Base-by-base conservation (phyloP, 2,888 invertebrate species). In the Thera britannica region DNA sequence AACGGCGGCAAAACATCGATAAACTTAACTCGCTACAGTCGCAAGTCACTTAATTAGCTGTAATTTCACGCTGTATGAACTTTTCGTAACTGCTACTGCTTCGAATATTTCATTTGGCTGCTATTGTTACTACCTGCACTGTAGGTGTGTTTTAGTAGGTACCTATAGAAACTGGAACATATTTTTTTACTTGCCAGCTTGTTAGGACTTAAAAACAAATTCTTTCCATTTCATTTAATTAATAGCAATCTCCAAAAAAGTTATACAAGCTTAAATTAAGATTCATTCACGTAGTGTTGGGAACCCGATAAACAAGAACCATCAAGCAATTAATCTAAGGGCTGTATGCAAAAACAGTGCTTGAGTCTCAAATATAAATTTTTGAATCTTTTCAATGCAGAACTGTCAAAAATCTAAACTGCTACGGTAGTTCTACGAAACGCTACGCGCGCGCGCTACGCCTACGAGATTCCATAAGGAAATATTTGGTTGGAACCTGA, bases 11-110 rank as follows among this genome's bases (percentile, higher is more conserved):
- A 63, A 62, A 65, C 51, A 59, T 60, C 51, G 51, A 65, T 69
- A 62, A 65, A 65, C 58, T 62, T 62, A 57, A 23, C 62, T 62
- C 62, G 48, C 55, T 56, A 61, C 55, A 62, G 62, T 62, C 55
- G 59, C 69, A 65, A 69, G 62, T 65, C 65, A 69, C 69, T 69
- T 65, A 69, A 65, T 69, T 65, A 69, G 62, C 56, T 62, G 62
- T 62, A 57, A 65, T 69, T 69, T 69, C 57, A 65, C 69, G 62
- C 62, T 58, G 58, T 59, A 65, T 65, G 62, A 56, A 59, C 62
- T 62, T 69, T 23, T 46, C 44, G 58, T 51, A 62, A 65, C 58
- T 68, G 64, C 57, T 23, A 68, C 51, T 36, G 58, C 51, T 58
- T 35, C 54, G 36, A 51, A 58, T 66, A 62, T 58, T 65, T 2